phyloP scores from a whole-genome alignment of 2,113 vertebrate species.

The Chelonoidis abingdonii region DNA sequence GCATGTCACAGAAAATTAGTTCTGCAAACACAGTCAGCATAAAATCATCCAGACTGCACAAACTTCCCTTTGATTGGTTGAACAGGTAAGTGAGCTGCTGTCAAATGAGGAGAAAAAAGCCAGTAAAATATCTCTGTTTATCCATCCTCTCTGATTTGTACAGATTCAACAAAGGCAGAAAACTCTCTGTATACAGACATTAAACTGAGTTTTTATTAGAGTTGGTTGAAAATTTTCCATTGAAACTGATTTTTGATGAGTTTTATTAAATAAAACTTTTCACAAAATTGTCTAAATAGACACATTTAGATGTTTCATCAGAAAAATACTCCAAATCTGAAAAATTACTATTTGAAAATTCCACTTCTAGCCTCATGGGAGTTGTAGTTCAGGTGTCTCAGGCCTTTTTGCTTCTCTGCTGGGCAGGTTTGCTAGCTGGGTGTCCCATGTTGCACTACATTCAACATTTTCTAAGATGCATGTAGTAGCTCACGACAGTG shows the following conservation, averaged over 20 bases:
- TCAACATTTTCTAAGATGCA: background rate
- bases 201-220: background rate
- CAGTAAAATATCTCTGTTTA: background rate
- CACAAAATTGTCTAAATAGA: background rate
- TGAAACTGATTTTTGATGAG: background rate
- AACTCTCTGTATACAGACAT: background rate
- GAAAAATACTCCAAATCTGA: background rate
- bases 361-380: background rate
- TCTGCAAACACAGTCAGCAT: rapidly evolving
- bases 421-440: background rate
- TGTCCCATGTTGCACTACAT: background rate
- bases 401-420: background rate
- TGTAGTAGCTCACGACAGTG: background rate
- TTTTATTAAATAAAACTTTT: background rate
- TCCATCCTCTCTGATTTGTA: background rate
- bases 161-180: background rate
- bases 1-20: background rate
- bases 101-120: rapidly evolving
- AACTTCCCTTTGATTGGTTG: background rate
- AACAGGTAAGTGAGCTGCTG: background rate
- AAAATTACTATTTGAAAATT: background rate
- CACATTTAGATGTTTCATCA: background rate
- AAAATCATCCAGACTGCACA: background rate
- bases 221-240: background rate
- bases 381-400: background rate